Evolutionary conservation across 2,888 invertebrate species (phyloP), one percentile per base, ranked within the genome.

Genomic region (Corbicula japonica): DNA sequence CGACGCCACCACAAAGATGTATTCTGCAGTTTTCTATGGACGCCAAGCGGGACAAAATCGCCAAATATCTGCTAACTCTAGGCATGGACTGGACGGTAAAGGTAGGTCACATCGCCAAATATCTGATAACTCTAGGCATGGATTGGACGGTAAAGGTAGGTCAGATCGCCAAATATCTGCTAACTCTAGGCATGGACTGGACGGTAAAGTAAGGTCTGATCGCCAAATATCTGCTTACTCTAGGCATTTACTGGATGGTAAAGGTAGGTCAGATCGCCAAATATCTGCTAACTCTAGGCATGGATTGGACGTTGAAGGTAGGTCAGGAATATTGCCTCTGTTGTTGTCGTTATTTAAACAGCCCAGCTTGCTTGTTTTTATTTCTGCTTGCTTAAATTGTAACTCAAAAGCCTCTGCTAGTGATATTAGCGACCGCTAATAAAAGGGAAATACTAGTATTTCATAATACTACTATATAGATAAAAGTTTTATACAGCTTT

Each of bases 241-340:
- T 60, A 8, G 80, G 76, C 12, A 61, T 76, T 35, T 48, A 69
- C 12, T 73, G 80, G 76, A 58, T 73, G 12, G 70, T 76, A n/a
- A 73, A 74, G 70, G 79, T 79, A 46, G 15, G 26, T 6, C 6
- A 12, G 10, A 76, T 76, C 21, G 80, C 73, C n/a, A 80, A 76
- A 41, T 80, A 70, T 28, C 50, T 80, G 8, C 50, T 80, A 2
- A 80, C 76, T 8, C 60, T 60, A 8, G 80, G 76, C 12, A 61
- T 76, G 46, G 56, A 69, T 8, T 73, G 80, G 76, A 58, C 73
- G 12, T 65, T 76, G n/a, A 73, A 74, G 70, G 79, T 79, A 46
- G 15, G 26, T 6, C 6, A 12, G 10, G 10, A 41, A 10, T 41
- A 10, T 15, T 15, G 10, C 41, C 41, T 41, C 41, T 15, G 12